Conservation (phyloP, 2,888 invertebrate genomes). For the Temnothorax rugatulus region DNA sequence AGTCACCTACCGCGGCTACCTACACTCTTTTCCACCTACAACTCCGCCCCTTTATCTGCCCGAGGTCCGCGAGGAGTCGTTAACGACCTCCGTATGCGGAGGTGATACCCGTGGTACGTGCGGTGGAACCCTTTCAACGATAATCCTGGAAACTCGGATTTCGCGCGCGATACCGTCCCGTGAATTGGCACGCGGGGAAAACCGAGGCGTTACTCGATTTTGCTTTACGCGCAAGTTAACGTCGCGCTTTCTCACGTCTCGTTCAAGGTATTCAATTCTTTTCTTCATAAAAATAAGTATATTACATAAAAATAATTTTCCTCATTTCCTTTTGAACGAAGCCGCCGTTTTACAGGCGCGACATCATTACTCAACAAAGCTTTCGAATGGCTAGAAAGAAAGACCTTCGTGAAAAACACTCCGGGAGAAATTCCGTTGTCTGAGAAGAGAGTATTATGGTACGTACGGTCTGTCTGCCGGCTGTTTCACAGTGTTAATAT, state of each 20-base stretch:
- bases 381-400: not conserved
- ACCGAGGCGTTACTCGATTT: slow-evolving; percentile 21
- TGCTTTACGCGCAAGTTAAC: not conserved
- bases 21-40: slow-evolving; percentile 68
- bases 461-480: slow-evolving; percentile 16
- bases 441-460: slow-evolving; percentile 24
- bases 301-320: not conserved
- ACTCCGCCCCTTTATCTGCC: slow-evolving; percentile 64
- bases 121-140: slow-evolving; percentile 49
- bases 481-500: slow-evolving; percentile 39
- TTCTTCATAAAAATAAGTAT: not conserved
- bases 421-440: slow-evolving; percentile 19
- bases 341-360: not conserved
- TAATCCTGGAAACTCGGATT: slow-evolving; percentile 48
- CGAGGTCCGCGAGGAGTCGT: slow-evolving; percentile 51
- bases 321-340: not conserved
- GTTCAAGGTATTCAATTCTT: not conserved
- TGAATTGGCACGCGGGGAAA: slow-evolving; percentile 21
- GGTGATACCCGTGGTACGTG: slow-evolving; percentile 49
- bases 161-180: slow-evolving; percentile 10
- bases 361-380: not conserved
- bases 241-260: not conserved
- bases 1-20: slow-evolving; percentile 71
- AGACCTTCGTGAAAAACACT: slow-evolving; percentile 3
- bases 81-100: slow-evolving; percentile 60